phyloP scores from a whole-genome alignment of 1,140 invertebrate species.

The Nylanderia fulva region DNA sequence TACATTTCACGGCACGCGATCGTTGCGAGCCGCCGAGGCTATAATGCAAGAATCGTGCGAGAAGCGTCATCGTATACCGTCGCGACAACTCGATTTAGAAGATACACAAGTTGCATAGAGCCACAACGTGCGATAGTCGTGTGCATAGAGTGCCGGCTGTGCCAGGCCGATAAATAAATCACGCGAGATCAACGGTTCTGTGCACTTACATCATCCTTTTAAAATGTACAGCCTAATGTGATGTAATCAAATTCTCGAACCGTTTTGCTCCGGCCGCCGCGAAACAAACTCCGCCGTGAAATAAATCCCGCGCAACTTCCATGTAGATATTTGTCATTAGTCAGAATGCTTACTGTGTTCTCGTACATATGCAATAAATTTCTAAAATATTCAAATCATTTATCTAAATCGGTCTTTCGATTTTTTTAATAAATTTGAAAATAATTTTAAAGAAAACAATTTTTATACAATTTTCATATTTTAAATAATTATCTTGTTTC shows the following conservation, averaged over 20 bases:
- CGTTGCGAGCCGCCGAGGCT: slow-evolving; percentile 59
- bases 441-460: not conserved
- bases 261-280: slow-evolving; percentile 45
- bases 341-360: not conserved
- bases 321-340: slow-evolving; percentile 40
- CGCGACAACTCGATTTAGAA: slow-evolving; percentile 64
- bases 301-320: slow-evolving; percentile 32
- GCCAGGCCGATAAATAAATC: slow-evolving; percentile 74
- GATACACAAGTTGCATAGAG: slow-evolving; percentile 72
- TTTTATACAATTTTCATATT: not conserved
- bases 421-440: not conserved
- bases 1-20: slow-evolving; percentile 65
- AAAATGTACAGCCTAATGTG: slow-evolving; percentile 73
- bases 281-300: slow-evolving; percentile 39
- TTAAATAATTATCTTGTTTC: not conserved
- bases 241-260: slow-evolving; percentile 60
- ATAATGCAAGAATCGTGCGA: slow-evolving; percentile 69
- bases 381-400: not conserved
- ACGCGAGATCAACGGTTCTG: slow-evolving; percentile 77
- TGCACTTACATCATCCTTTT: slow-evolving; percentile 77
- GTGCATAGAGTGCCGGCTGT: slow-evolving; percentile 38
- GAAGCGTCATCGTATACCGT: slow-evolving; percentile 60
- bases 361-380: not conserved
- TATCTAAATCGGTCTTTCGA: not conserved
- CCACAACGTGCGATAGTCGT: slow-evolving; percentile 73